These are phyloP conservation scores for Metridium senile DNA, from an alignment of 92 coral and sea anemone species.

Conservation along the genomic window DNA sequence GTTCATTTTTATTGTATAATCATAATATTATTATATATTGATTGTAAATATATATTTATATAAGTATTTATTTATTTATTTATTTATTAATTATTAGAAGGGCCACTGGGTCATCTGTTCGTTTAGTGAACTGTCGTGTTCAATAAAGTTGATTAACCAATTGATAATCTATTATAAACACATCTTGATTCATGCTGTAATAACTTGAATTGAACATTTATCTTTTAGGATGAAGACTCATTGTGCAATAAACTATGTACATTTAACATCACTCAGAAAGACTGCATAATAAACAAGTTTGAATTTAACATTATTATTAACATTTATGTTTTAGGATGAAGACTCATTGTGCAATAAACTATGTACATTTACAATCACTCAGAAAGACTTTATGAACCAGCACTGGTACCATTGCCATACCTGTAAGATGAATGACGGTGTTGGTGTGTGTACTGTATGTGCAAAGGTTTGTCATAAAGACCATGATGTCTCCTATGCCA, in stretches of 20 bases:
- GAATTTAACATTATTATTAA: no score
- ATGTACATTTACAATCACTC: constrained; percentile 96
- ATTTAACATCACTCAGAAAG: constrained; percentile 69
- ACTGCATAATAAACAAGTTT: not conserved
- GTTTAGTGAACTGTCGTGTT: no score
- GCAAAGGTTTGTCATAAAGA: constrained; percentile 99
- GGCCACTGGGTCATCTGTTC: no score
- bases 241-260: constrained; percentile 83
- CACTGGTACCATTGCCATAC: constrained; percentile 99
- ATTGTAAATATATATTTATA: no score
- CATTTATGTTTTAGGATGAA: constrained; percentile 79
- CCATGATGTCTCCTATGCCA: constrained; percentile 94
- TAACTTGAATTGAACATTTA: not conserved
- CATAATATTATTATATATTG: no score
- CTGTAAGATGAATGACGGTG: constrained; percentile 98
- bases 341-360: constrained; percentile 94
- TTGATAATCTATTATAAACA: no score
- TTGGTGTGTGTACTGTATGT: constrained; percentile 96
- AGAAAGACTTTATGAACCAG: constrained; percentile 97
- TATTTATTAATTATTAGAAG: no score
- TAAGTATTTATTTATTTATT: no score
- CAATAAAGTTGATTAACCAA: no score
- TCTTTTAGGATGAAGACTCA: not conserved
- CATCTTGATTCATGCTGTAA: no score
- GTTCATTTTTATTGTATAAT: no score